phyloP scores from a whole-genome alignment of 2,888 invertebrate genomes.

The Drosophila mayaguana region DNA sequence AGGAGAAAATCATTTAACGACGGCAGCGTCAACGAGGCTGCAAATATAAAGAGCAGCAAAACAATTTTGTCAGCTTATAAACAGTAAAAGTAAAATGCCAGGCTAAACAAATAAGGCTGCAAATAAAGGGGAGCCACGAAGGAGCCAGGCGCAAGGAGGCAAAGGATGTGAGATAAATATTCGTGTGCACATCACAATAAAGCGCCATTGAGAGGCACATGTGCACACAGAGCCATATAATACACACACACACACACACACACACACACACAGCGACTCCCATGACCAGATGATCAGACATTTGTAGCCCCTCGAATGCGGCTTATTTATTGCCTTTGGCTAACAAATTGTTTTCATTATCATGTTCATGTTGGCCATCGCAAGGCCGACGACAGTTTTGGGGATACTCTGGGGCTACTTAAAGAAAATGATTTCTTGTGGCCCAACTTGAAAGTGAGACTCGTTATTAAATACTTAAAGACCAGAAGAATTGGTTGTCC shows the following conservation, averaged over 20 bases:
- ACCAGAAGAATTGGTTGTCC: too few species aligned
- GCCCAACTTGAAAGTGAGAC: too few species aligned
- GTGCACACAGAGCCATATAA: conserved; percentile 14
- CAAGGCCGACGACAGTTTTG: conserved; percentile 8
- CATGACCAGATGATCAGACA: conserved; percentile 10
- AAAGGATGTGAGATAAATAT: conserved; percentile 9
- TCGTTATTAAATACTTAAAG: conserved; percentile 5
- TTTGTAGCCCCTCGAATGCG: conserved; percentile 42
- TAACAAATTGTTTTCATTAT: conserved; percentile 64
- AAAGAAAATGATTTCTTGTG: conserved; percentile 53
- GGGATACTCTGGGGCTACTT: conserved; percentile 13
- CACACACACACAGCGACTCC: conserved; percentile 9
- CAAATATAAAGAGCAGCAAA: conserved; percentile 38
- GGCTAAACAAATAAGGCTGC: conserved; percentile 62
- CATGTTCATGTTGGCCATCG: conserved; percentile 4
- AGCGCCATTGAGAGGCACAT: conserved; percentile 59
- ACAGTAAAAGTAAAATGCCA: conserved; percentile 75
- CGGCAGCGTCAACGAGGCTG: conserved; percentile 17
- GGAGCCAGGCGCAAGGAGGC: neutral
- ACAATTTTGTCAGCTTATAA: conserved; percentile 78
- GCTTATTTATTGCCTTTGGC: conserved; percentile 59
- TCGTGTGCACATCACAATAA: conserved; percentile 57
- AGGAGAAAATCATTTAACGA: conserved; percentile 52
- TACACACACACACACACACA: conserved; percentile 11
- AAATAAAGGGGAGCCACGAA: neutral